A percentile compares a stretch with the other conserved stretches of the same genome.
Conservation (phyloP, 1,140 invertebrate genomes). For the Palaemon carinicauda region DNA sequence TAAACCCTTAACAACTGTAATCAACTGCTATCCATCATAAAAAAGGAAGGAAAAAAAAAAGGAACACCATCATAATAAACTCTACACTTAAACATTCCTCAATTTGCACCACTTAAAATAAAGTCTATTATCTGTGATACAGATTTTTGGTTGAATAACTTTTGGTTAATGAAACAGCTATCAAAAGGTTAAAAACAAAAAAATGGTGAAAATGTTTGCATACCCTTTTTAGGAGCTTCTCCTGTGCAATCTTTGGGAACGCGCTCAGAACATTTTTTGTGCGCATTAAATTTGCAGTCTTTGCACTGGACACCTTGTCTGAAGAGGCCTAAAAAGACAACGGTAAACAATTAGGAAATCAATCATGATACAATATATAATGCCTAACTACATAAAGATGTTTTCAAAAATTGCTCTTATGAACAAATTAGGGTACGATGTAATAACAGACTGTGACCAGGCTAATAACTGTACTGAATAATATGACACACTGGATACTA, state of each 20-base stretch:
- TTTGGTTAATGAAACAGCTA: not conserved
- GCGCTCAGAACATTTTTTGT: conserved; percentile 94
- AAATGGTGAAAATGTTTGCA: not conserved
- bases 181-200: not conserved
- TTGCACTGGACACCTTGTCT: conserved; percentile 87
- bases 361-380: not conserved
- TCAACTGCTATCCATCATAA: no score
- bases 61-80: no score
- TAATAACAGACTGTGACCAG: no score
- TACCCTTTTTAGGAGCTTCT: conserved; percentile 68
- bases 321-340: conserved; percentile 16
- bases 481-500: not conserved
- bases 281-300: conserved; percentile 98
- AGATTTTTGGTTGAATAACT: no score
- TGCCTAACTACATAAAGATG: not conserved
- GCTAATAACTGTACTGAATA: not conserved
- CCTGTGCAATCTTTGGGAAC: conserved; percentile 96
- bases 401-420: no score
- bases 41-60: no score
- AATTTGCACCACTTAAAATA: no score
- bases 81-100: no score
- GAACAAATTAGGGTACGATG: no score
- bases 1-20: no score
- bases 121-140: no score
- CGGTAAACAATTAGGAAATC: not conserved